Conservation (phyloP, 2,113 vertebrate species). For the Daboia siamensis region DNA sequence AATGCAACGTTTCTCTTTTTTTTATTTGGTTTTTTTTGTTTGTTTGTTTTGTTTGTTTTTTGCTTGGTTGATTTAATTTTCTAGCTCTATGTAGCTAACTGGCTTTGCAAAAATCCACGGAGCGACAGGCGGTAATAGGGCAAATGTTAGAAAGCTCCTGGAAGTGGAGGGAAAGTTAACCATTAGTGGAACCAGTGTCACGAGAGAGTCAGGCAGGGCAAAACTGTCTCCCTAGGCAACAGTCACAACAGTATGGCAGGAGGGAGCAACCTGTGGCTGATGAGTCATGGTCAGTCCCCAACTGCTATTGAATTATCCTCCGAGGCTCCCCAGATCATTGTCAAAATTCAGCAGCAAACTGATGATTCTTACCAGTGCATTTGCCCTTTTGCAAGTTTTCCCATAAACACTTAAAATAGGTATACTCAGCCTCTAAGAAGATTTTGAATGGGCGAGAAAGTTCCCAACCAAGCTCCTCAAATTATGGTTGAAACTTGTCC, state of each 20-base stretch:
- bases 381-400: neutral
- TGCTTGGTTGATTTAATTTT: rapidly evolving
- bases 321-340: neutral
- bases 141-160: neutral
- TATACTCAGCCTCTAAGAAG: neutral
- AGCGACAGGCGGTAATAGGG: neutral
- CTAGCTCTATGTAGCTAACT: constrained; percentile 30
- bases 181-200: neutral
- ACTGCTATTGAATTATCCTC: neutral
- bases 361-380: neutral
- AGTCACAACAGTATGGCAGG: neutral
- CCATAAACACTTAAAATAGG: neutral
- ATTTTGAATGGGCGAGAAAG: neutral
- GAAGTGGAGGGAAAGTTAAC: neutral
- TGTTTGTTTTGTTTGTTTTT: constrained; percentile 42
- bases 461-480: neutral
- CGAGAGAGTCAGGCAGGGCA: neutral
- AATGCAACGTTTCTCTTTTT: constrained; percentile 73
- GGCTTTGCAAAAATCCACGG: constrained; percentile 22
- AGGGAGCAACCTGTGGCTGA: neutral
- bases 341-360: neutral
- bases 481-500: neutral
- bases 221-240: neutral
- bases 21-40: constrained; percentile 62
- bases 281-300: neutral